Base-by-base conservation (phyloP, 30 jellyfish, hydroid and myxozoan genomes). In the Calvadosia cruxmelitensis region DNA sequence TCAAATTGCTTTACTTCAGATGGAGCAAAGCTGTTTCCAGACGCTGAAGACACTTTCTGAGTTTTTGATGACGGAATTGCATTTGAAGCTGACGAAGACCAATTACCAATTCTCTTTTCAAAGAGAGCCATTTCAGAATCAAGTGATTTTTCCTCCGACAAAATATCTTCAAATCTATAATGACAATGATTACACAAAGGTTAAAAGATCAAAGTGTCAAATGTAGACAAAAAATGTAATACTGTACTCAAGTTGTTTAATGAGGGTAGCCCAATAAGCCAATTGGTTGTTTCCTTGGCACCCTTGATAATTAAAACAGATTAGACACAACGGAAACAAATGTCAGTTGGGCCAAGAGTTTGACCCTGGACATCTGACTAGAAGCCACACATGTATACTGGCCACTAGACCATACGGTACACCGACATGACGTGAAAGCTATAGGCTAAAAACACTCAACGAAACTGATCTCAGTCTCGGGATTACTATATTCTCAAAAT, bases 1-100 rank as follows among this genome's bases (percentile, higher is more conserved):
- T 86, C 92, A 63, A 86, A 86, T 2, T 82, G 92, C 69, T 74
- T 77, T 2, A 86, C 93, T 74, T 86, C 96, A 1, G 84, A 82
- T 28, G 96, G 96, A 1, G 76, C 66, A 16, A 81, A 57, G 32
- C 50, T 5, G 15, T 33, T 49, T 62, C 69, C 73, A 20, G 52
- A 69, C 13, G 74, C 78, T 3, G 73, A 74, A 27, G 36, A 50
- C 12, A 48, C 70, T 42, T 76, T 63, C 3, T 34, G 68, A 65
- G 67, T 68, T 15, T 84, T 26, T 26, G 27, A 69, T 2, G 48
- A 10, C n/a, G 75, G 68, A 13, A 69, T 34, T 29, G 27, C 62
- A 27, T n/a, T n/a, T n/a, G 52, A 1, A 31, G 66, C 27, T 48
- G 52, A 26, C 2, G 67, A 3, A 25, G 86, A 33, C 96, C 96